Percentiles rank a stretch among this genome's conserved stretches.
These are phyloP conservation scores for Sturnira hondurensis DNA, from an alignment of 2,113 vertebrate species.

Conservation along the genomic window DNA sequence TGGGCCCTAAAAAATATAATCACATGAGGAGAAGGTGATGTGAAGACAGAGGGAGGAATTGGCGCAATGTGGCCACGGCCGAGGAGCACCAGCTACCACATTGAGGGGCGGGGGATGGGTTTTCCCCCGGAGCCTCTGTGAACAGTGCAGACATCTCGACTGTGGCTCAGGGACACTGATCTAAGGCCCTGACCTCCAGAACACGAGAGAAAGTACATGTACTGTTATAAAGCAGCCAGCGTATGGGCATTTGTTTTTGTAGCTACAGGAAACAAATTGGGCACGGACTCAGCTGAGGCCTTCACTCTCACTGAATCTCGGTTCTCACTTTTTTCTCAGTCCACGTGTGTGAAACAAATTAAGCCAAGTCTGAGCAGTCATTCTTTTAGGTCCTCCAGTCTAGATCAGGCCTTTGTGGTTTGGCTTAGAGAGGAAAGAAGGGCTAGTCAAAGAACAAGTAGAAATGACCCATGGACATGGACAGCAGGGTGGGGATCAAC, in stretches of 20 bases:
- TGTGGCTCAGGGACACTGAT: background rate
- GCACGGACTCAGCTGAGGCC: background rate
- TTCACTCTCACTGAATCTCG: background rate
- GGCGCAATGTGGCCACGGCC: background rate
- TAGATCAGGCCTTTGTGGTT: background rate
- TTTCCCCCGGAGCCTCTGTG: background rate
- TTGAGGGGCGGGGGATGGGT: background rate
- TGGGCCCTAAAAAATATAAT: background rate
- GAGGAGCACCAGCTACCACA: background rate
- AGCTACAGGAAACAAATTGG: background rate
- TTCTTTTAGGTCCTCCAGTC: background rate
- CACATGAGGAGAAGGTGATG: background rate
- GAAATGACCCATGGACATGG: too few species aligned
- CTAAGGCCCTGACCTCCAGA: background rate
- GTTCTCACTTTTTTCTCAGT: background rate
- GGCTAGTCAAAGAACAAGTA: too few species aligned
- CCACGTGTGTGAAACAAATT: background rate
- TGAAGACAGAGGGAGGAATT: background rate
- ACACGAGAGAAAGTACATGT: background rate
- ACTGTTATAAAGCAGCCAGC: background rate
- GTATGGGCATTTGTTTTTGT: background rate
- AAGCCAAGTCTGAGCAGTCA: background rate
- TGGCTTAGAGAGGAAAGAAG: background rate
- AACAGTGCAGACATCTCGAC: background rate
- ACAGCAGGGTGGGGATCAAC: too few species aligned